A percentile compares a stretch with the other conserved stretches of the same genome.
These are phyloP conservation scores for Creontiades dilutus DNA, from an alignment of 2,888 invertebrate species.

Conservation along the genomic window DNA sequence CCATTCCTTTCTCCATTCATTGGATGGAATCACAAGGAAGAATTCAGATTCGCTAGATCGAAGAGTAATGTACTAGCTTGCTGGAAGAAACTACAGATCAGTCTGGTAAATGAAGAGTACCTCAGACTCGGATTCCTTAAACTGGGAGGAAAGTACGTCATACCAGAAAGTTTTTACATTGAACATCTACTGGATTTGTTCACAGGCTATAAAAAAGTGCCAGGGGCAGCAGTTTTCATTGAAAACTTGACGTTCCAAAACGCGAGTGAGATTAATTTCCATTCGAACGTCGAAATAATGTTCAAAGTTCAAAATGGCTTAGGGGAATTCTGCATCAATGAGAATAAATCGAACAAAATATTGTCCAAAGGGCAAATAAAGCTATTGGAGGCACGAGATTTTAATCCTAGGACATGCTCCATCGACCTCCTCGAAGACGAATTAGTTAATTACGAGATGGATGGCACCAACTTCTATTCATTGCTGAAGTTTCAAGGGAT, in stretches of 20 bases:
- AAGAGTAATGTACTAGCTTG: not conserved
- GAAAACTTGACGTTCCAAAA: constrained; percentile 46
- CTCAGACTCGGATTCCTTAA: not conserved
- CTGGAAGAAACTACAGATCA: constrained; percentile 8
- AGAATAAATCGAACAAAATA: not conserved
- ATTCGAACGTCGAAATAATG: not conserved
- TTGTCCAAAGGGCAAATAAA: constrained; percentile 10
- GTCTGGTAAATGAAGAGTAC: not conserved
- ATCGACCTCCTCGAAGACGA: not conserved
- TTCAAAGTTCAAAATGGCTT: constrained; percentile 13
- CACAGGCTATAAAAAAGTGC: constrained; percentile 6
- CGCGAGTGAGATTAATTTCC: not conserved
- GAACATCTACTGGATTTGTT: constrained; percentile 19
- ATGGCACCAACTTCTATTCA: constrained; percentile 18
- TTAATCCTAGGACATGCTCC: constrained; percentile 1
- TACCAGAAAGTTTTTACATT: constrained; percentile 54
- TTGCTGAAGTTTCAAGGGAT: constrained; percentile 41
- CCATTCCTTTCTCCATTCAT: constrained; percentile 78
- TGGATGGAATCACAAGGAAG: constrained; percentile 75
- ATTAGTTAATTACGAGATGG: not conserved
- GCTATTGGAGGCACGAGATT: not conserved
- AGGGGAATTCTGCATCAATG: constrained; percentile 38
- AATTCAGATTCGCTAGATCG: constrained; percentile 14
- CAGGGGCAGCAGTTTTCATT: not conserved
- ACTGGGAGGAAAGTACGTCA: constrained; percentile 32